Evolutionary conservation across 2,888 invertebrate genomes (phyloP).

Genomic region (Cyclophora punctaria): DNA sequence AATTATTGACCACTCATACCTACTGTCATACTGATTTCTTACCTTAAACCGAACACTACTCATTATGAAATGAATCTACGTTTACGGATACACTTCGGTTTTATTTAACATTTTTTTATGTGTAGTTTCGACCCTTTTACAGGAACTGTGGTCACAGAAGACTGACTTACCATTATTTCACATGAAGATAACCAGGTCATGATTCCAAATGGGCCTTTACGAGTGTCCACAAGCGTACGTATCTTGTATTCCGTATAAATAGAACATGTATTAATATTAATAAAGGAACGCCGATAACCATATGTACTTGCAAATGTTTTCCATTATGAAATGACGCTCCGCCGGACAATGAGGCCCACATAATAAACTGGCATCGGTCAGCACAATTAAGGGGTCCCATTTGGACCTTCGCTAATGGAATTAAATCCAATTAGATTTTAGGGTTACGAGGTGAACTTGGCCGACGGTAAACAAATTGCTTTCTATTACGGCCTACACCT

Average conservation of each 20-base stretch:
- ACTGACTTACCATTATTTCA: too few species aligned
- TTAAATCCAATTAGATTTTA: constrained; percentile 75
- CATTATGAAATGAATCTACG: too few species aligned
- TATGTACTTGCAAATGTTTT: constrained; percentile 32
- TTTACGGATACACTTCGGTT: too few species aligned
- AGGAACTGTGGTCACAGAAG: too few species aligned
- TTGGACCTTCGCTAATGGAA: constrained; percentile 73
- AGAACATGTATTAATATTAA: constrained; percentile 10
- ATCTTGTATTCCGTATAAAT: neutral
- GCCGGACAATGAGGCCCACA: constrained; percentile 31
- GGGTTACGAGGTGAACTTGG: constrained; percentile 72
- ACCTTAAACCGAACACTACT: too few species aligned
- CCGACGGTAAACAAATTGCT: constrained; percentile 67
- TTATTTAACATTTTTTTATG: too few species aligned
- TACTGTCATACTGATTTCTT: too few species aligned
- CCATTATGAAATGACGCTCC: constrained; percentile 40
- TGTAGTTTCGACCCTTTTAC: too few species aligned
- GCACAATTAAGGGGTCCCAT: constrained; percentile 68
- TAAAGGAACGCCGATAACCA: constrained; percentile 11
- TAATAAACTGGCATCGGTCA: constrained; percentile 65
- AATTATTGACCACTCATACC: too few species aligned
- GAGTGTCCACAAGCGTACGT: too few species aligned
- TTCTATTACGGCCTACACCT: constrained; percentile 58
- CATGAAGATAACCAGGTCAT: too few species aligned
- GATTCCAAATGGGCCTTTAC: too few species aligned